Percentiles rank a stretch among this genome's conserved stretches.
Evolutionary conservation across 1,140 invertebrate species (phyloP).

Genomic region (Protaetia brevitarsis): DNA sequence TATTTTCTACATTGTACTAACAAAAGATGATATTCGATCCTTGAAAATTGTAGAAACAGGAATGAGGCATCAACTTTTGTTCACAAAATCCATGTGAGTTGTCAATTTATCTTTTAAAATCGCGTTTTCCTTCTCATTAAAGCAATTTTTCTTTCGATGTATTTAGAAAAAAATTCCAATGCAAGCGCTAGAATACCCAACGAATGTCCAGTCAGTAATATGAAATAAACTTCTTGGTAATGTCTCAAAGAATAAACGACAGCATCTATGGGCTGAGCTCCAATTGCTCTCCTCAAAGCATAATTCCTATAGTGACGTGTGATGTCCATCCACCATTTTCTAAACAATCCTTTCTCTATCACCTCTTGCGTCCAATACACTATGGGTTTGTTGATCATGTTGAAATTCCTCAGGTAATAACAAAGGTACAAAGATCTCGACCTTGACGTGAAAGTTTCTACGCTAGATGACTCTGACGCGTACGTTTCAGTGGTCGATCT

Average conservation of each 20-base stretch:
- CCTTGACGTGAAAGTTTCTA: background rate
- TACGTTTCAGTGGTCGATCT: slow-evolving; percentile 9
- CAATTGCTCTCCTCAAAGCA: background rate
- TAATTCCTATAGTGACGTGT: background rate
- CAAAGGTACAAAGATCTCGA: background rate
- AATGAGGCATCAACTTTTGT: too few species aligned
- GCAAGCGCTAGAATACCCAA: background rate
- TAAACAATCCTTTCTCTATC: slow-evolving; percentile 5
- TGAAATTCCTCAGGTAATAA: slow-evolving; percentile 20
- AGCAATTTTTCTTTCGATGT: background rate
- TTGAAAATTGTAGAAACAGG: too few species aligned
- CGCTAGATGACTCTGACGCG: background rate
- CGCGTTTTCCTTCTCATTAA: background rate
- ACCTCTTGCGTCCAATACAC: slow-evolving; percentile 12
- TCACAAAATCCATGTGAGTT: too few species aligned
- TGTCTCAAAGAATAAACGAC: background rate
- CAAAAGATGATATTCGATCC: too few species aligned
- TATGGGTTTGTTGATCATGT: slow-evolving; percentile 17
- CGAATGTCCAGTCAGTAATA: background rate
- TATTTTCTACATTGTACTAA: too few species aligned
- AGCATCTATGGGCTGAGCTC: background rate
- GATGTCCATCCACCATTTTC: slow-evolving; percentile 17
- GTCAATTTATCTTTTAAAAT: too few species aligned
- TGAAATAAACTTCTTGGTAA: slow-evolving; percentile 14
- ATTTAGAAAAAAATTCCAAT: background rate